Percentiles rank a stretch among this genome's conserved stretches.
phyloP scores from a whole-genome alignment of 2,113 vertebrate genomes.

The Chamaetylas fuelleborni region DNA sequence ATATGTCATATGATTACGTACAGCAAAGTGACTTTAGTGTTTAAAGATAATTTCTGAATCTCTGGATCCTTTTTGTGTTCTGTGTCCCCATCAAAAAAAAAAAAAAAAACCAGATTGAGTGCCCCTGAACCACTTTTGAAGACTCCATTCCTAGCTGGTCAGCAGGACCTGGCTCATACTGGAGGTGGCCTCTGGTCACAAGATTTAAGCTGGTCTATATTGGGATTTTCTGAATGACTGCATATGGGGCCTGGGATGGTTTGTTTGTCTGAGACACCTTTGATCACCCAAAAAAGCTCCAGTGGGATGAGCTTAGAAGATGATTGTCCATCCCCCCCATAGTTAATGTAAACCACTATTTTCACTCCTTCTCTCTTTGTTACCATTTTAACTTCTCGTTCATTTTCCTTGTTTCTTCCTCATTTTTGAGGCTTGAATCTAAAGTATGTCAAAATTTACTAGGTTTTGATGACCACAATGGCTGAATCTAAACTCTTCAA shows the following conservation, averaged over 20 bases:
- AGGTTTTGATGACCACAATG: background rate
- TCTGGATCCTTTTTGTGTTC: background rate
- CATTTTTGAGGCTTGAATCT: background rate
- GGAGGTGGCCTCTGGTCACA: background rate
- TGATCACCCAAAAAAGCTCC: background rate
- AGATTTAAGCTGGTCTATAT: background rate
- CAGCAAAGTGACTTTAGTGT: background rate
- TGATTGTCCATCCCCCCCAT: accelerated
- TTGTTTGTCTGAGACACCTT: background rate
- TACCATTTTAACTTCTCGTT: background rate
- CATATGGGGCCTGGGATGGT: background rate
- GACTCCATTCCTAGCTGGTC: background rate
- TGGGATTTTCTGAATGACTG: background rate
- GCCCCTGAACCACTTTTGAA: background rate
- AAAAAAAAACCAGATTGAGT: accelerated
- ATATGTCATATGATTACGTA: background rate
- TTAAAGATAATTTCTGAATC: background rate
- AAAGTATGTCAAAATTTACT: background rate
- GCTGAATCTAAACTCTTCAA: background rate
- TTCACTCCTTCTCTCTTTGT: background rate
- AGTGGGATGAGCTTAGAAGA: background rate
- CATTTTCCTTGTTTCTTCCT: background rate
- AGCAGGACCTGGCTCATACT: background rate
- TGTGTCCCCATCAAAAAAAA: background rate
- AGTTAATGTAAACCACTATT: background rate